Conservation (phyloP, 1,140 invertebrate species). For the Orussus abietinus region DNA sequence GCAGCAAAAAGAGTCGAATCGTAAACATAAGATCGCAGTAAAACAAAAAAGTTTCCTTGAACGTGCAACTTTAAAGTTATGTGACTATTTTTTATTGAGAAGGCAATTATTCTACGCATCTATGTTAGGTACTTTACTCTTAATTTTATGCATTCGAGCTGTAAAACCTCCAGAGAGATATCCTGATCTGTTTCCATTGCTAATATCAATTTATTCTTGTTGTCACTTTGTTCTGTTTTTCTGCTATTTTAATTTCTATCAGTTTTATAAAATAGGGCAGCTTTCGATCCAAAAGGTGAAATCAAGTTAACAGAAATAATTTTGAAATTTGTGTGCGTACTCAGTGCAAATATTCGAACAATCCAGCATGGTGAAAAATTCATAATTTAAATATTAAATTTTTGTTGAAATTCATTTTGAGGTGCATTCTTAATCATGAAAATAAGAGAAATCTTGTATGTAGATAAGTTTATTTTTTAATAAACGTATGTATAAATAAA, state of each 20-base stretch:
- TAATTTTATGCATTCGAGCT: slow-evolving; percentile 59
- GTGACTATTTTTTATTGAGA: no score
- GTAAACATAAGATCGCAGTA: no score
- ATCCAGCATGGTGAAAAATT: no score
- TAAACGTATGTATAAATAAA: no score
- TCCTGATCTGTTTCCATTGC: slow-evolving; percentile 82
- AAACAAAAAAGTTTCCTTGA: slow-evolving; percentile 15
- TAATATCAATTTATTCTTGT: slow-evolving; percentile 80
- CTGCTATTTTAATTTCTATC: slow-evolving; percentile 76
- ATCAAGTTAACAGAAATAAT: slow-evolving; percentile 13
- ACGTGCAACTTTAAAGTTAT: no score
- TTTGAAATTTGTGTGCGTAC: background rate
- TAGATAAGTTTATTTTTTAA: background rate
- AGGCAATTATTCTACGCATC: slow-evolving; percentile 61
- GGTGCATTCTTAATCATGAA: slow-evolving; percentile 1
- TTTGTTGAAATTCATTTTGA: no score
- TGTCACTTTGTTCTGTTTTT: slow-evolving; percentile 80
- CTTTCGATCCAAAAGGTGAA: slow-evolving; percentile 17
- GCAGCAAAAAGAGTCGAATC: slow-evolving; percentile 23
- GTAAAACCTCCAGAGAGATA: slow-evolving; percentile 67
- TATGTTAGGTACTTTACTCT: slow-evolving; percentile 57
- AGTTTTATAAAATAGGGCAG: slow-evolving; percentile 57
- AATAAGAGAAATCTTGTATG: background rate
- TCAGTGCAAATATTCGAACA: no score
- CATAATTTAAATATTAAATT: no score